Evolutionary conservation across 2,888 invertebrate species (phyloP).

Genomic region (Lasioglossum zephyrum): DNA sequence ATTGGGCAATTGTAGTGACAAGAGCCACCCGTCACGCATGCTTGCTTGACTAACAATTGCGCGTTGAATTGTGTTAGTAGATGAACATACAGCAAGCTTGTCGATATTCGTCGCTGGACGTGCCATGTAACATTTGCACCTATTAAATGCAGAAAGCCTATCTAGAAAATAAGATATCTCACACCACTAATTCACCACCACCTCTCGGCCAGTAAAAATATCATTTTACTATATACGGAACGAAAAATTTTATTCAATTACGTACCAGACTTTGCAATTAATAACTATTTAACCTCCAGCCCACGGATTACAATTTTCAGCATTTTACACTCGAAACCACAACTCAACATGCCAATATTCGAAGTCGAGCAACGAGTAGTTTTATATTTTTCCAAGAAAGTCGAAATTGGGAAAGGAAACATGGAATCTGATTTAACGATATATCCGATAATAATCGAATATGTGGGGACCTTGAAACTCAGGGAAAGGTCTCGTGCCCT

Average conservation of each 20-base stretch:
- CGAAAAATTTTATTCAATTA: background rate
- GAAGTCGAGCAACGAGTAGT: background rate
- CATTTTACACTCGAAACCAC: background rate
- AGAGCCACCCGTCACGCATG: background rate
- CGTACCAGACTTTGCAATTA: background rate
- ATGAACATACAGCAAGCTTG: background rate
- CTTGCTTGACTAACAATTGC: background rate
- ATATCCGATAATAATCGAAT: background rate
- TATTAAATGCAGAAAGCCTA: too few relatives aligned
- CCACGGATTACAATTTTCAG: background rate
- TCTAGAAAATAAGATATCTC: background rate
- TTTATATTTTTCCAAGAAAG: background rate
- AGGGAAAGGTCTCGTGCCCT: background rate
- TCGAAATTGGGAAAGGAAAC: background rate
- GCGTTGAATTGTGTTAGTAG: background rate
- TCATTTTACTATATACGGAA: background rate
- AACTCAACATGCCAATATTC: background rate
- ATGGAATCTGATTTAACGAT: background rate
- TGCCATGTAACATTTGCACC: background rate
- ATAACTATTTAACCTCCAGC: background rate
- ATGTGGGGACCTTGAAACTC: background rate
- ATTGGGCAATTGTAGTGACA: conserved; percentile 6
- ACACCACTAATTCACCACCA: too few relatives aligned
- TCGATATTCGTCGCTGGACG: background rate
- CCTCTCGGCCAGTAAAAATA: background rate